These are phyloP conservation scores for Scaptomyza cyrtandrae DNA, from an alignment of 2,888 invertebrate species.

Conservation along the genomic window DNA sequence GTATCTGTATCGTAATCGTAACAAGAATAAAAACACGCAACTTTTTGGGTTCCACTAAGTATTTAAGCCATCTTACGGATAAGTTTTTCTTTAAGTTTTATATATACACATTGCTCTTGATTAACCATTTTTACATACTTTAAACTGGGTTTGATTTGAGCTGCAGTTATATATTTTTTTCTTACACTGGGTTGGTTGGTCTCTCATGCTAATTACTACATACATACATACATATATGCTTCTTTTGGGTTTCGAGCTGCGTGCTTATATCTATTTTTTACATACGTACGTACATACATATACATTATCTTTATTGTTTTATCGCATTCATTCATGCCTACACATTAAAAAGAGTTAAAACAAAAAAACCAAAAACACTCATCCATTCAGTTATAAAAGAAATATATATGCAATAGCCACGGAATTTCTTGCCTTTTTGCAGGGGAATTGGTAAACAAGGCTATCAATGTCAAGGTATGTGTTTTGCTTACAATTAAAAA, in stretches of 20 bases:
- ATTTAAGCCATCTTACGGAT: slow-evolving; percentile 41
- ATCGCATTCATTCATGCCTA: slow-evolving; percentile 46
- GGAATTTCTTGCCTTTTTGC: slow-evolving; percentile 87
- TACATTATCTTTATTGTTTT: slow-evolving; percentile 26
- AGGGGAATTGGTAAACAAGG: slow-evolving; percentile 99
- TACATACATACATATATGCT: slow-evolving; percentile 30
- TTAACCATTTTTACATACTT: slow-evolving; percentile 40
- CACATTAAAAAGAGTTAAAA: slow-evolving; percentile 12
- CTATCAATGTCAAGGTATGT: slow-evolving; percentile 97
- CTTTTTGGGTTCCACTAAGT: slow-evolving; percentile 37
- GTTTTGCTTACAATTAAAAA: slow-evolving; percentile 76
- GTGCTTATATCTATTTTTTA: slow-evolving; percentile 27
- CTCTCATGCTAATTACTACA: slow-evolving; percentile 31
- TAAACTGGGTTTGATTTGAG: slow-evolving; percentile 30
- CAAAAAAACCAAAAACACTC: slow-evolving; percentile 41
- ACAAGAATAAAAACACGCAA: slow-evolving; percentile 22
- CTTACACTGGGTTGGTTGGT: slow-evolving; percentile 45
- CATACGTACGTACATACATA: slow-evolving; percentile 9
- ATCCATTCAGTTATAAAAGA: slow-evolving; percentile 70
- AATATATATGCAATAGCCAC: slow-evolving; percentile 82
- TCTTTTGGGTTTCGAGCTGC: slow-evolving; percentile 40
- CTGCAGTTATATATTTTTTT: slow-evolving; percentile 14
- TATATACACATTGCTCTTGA: slow-evolving; percentile 28
- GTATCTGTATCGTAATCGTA: slow-evolving; percentile 43
- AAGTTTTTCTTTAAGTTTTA: slow-evolving; percentile 26